Percentiles rank a stretch among this genome's conserved stretches.
Evolutionary conservation across 2,888 invertebrate species (phyloP).

Genomic region (Omphaloscelis lunosa): DNA sequence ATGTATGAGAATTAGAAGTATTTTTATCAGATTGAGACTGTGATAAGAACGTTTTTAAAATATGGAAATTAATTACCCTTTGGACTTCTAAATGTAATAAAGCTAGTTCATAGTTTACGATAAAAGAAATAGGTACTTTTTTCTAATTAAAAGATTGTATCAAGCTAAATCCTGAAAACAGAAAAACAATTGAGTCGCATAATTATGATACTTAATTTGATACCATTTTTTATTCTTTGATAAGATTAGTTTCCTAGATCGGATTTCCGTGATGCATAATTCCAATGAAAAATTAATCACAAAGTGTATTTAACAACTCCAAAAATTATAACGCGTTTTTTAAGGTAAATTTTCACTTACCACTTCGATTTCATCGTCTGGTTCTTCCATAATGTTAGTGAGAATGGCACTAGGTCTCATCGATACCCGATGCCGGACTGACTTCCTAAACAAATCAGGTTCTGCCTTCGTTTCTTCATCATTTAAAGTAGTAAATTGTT

Average conservation of each 20-base stretch:
- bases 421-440: slow-evolving; percentile 81
- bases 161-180: slow-evolving; percentile 21
- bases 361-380: slow-evolving; percentile 83
- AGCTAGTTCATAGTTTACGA: not conserved
- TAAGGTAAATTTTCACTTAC: slow-evolving; percentile 74
- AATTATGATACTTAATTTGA: slow-evolving; percentile 17
- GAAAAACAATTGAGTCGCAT: slow-evolving; percentile 8
- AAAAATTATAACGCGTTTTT: not conserved
- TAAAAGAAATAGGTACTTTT: not conserved
- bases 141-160: not conserved
- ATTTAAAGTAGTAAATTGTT: slow-evolving; percentile 84
- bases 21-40: too few species aligned
- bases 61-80: not conserved
- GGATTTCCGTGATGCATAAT: slow-evolving; percentile 36
- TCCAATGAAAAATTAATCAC: slow-evolving; percentile 19
- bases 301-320: not conserved
- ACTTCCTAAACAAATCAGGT: slow-evolving; percentile 74
- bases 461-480: slow-evolving; percentile 83
- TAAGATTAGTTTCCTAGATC: slow-evolving; percentile 53
- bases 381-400: slow-evolving; percentile 86
- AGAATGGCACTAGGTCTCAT: slow-evolving; percentile 85
- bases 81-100: slow-evolving; percentile 30
- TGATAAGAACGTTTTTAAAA: not conserved
- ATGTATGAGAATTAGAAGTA: too few species aligned
- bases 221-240: slow-evolving; percentile 38